Base-by-base conservation (phyloP, 2,113 vertebrate species). In the Stegostoma tigrinum region DNA sequence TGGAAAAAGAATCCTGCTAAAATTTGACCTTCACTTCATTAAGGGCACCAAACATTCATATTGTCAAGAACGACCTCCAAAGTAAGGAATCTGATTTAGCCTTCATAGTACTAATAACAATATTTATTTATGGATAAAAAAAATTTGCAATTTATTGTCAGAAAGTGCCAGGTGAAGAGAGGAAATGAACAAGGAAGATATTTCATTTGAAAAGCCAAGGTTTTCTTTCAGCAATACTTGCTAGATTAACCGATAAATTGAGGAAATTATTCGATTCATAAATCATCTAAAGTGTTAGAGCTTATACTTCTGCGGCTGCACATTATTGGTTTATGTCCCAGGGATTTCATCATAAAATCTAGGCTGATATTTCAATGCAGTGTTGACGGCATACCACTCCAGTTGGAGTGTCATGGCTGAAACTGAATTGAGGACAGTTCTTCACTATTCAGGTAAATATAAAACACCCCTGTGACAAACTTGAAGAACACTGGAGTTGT, bases 1-100 rank as follows among this genome's bases (percentile, higher is more conserved):
- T 38, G 66, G 89, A 66, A 66, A 66, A 93, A 67, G 61, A 66
- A 90, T 66, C 61, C 89, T 61, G 66, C n/a, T 93, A n/a, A 93
- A 93, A n/a, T n/a, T 93, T 93, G 61, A 93, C 89, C 61, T 93
- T 93, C 89, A 66, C 23, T 5, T 67, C 89, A 66, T 42, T 5
- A 23, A 93, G 19, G 89, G 61, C 3, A 93, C 61, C n/a, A 66
- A 12, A 93, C 21, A 67, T 67, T 6, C 55, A 23, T 34, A 66
- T 93, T 24, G 87, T 38, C 61, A 66, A 38, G n/a, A 64, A 64
- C 21, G 8, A 4, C 38, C 19, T 21, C 34, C 14, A 27, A 55
- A 90, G 14, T 38, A 2, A 34, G 61, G 61, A 67, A 21, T 66
- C 15, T 66, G 89, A 38, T 66, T 67, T 93, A 6, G 34, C 21